Evolutionary conservation across 2,797 vertebrate genomes (phyloP), one percentile per base, ranked within the genome.

Genomic region (Parauchenoglanis ngamensis): DNA sequence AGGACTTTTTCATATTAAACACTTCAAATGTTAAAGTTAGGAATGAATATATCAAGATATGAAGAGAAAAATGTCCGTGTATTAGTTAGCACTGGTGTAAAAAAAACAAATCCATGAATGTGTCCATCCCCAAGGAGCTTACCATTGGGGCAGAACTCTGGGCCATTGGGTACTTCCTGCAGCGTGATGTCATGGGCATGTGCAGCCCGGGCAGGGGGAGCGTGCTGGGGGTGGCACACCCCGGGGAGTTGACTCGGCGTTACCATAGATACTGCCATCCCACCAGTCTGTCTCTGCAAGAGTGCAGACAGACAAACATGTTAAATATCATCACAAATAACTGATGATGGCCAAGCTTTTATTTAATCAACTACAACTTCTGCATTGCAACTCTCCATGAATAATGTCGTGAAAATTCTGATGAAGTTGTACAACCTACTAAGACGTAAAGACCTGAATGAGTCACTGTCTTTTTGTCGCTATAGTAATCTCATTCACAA

Each of bases 131-230:
- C n/a, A 57, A 2, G n/a, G 0, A 3, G 89, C 96, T 94, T 97
- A 99, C 98, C 97, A 67, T 96, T 94, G 35, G 94, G 90, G 65
- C 90, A 96, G 91, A 96, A 92, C 86, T 98, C 97, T 0, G 96
- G 95, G 75, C 97, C 96, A 0, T 96, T 98, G 75, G 98, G 98
- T 8, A 99, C 98, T 94, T 99, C 98, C 93, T 99, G 98, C 44
- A 97, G 96, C 65, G 97, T 93, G 2, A 95, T 93, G 70, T 98
- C 97, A 0, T 97, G 96, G 0, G 94, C 93, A 86, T 96, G 96
- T 87, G 95, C 92, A 0, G 92, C 92, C 94, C 96, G 94, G 25
- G 96, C 96, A 1, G 93, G 97, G 92, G 95, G 97, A 88, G 90
- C 93, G 93, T 97, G 95, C 89, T 92, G 87, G 86, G 94, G 94